Conservation (phyloP, 2,113 vertebrate genomes). For the Poeciliopsis retropinna region DNA sequence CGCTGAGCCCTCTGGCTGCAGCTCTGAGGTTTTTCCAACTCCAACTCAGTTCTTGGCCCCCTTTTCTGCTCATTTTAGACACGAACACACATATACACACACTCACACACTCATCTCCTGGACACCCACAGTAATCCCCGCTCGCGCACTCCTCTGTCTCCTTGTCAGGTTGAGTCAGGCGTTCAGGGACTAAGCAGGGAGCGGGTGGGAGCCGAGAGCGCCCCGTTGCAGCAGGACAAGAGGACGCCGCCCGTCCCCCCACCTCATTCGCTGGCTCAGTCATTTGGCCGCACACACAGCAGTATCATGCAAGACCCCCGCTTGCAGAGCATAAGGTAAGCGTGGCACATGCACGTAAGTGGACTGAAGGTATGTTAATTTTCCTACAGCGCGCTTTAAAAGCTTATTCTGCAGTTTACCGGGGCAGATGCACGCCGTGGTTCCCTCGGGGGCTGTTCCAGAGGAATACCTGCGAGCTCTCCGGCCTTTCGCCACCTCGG, state of each 20-base stretch:
- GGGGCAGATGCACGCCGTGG: constrained; percentile 89
- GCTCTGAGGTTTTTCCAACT: constrained; percentile 8
- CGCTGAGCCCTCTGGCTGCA: constrained; percentile 43
- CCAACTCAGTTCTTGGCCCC: constrained; percentile 16
- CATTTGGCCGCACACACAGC: constrained; percentile 69
- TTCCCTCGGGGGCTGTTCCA: constrained; percentile 85
- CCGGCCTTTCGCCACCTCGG: constrained; percentile 88
- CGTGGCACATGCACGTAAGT: neutral
- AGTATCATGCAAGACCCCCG: constrained; percentile 88
- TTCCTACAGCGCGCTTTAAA: neutral
- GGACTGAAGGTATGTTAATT: neutral
- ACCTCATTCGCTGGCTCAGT: constrained; percentile 62
- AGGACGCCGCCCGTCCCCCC: constrained; percentile 60
- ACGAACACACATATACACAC: neutral
- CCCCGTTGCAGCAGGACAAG: constrained; percentile 64
- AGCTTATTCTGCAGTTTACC: constrained; percentile 79
- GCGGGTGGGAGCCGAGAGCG: constrained; percentile 51
- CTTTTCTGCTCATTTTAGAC: constrained; percentile 22
- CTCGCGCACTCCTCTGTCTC: constrained; percentile 22
- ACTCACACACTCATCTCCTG: neutral
- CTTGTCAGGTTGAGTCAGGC: constrained; percentile 56
- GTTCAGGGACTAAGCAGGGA: constrained; percentile 59
- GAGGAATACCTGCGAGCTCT: constrained; percentile 94
- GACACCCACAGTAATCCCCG: constrained; percentile 15
- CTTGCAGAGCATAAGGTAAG: constrained; percentile 90